Evolutionary conservation across 1,140 invertebrate genomes (phyloP).

Genomic region (Trialeurodes vaporariorum): DNA sequence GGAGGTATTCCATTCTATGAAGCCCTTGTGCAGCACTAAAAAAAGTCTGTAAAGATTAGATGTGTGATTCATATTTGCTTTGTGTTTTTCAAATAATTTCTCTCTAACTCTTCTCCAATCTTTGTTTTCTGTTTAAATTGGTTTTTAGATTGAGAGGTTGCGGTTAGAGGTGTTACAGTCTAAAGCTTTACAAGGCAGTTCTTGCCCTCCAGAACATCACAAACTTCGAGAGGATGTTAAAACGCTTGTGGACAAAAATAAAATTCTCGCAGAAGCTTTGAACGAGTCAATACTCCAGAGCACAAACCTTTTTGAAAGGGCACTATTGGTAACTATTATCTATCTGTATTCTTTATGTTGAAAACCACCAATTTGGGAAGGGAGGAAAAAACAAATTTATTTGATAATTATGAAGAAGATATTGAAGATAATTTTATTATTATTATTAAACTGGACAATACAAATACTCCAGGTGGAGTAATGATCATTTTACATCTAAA

Average conservation of each 20-base stretch:
- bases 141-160: slow-evolving; percentile 42
- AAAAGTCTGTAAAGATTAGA: neutral
- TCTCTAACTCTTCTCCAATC: too few species aligned
- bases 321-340: slow-evolving; percentile 18
- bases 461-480: too few species aligned
- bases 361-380: too few species aligned
- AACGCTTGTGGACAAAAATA: slow-evolving; percentile 44
- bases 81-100: too few species aligned
- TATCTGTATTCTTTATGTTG: too few species aligned
- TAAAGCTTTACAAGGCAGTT: slow-evolving; percentile 24
- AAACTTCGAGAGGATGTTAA: slow-evolving; percentile 40
- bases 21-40: neutral
- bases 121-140: too few species aligned
- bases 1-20: neutral
- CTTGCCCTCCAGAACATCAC: slow-evolving; percentile 38
- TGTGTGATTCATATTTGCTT: neutral
- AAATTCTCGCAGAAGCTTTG: slow-evolving; percentile 43
- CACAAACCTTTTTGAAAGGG: slow-evolving; percentile 14
- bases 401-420: too few species aligned
- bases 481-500: too few species aligned
- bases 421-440: too few species aligned
- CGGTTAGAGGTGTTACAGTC: slow-evolving; percentile 42
- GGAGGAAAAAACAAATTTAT: too few species aligned
- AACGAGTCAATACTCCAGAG: slow-evolving; percentile 14
- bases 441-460: too few species aligned